Conservation (phyloP, 2,888 invertebrate species). For the Allygus modestus region DNA sequence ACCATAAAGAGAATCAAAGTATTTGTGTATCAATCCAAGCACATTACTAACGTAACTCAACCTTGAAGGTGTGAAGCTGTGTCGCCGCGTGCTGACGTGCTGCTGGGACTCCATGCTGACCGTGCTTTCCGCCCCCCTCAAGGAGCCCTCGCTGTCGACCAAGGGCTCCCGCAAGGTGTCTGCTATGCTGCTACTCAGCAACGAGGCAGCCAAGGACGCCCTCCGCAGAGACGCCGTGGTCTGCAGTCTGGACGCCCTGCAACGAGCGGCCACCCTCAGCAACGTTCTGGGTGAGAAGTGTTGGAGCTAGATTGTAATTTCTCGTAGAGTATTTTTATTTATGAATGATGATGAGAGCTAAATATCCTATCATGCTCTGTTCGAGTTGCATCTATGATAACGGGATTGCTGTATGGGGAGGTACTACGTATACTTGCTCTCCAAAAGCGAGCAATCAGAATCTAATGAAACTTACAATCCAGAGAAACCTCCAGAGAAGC, state of each 20-base stretch:
- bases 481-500: no score
- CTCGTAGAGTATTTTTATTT: no score
- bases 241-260: slow-evolving; percentile 89
- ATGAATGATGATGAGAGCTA: no score
- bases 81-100: slow-evolving; percentile 86
- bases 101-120: slow-evolving; percentile 96
- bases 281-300: slow-evolving; percentile 83
- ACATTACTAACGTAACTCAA: no score
- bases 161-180: slow-evolving; percentile 71
- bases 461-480: no score
- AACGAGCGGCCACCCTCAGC: slow-evolving; percentile 94
- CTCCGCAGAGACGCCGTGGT: slow-evolving; percentile 71
- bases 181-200: slow-evolving; percentile 74
- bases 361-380: no score
- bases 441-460: neutral
- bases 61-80: slow-evolving; percentile 74
- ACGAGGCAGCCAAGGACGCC: slow-evolving; percentile 75
- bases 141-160: slow-evolving; percentile 73
- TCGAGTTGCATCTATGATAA: no score
- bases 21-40: no score
- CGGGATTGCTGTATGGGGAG: neutral
- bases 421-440: neutral
- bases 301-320: neutral
- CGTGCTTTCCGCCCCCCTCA: slow-evolving; percentile 88
- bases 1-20: no score